These are phyloP conservation scores for Lepidochrysops patricia DNA, from an alignment of 2,888 invertebrate species.

Conservation along the genomic window DNA sequence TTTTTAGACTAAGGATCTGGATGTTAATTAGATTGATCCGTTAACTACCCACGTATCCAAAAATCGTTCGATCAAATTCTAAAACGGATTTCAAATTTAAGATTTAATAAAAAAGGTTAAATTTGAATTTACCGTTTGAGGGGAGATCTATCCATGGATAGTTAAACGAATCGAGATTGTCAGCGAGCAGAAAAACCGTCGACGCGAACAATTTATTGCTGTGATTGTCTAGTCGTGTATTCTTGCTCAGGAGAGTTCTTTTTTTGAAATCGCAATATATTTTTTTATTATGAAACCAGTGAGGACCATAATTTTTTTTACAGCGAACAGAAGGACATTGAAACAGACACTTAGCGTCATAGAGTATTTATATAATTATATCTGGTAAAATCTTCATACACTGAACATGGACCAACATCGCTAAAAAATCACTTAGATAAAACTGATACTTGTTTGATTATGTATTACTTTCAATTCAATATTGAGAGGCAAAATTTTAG, in stretches of 20 bases:
- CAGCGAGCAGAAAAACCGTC: slow-evolving; percentile 7
- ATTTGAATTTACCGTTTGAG: background rate
- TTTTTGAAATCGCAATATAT: background rate
- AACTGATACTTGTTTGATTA: too few species aligned
- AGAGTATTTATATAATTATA: too few species aligned
- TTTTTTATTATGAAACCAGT: background rate
- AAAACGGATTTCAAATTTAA: background rate
- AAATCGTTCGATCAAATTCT: background rate
- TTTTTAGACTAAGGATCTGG: too few species aligned
- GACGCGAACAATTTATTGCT: background rate
- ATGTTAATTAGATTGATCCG: too few species aligned
- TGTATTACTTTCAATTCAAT: too few species aligned
- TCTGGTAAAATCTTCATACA: too few species aligned
- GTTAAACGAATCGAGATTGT: background rate
- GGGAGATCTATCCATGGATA: background rate
- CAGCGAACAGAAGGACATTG: too few species aligned
- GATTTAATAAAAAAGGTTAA: background rate
- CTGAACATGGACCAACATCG: too few species aligned
- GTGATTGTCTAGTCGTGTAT: background rate
- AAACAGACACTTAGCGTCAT: too few species aligned
- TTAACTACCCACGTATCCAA: background rate
- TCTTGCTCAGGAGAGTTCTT: background rate
- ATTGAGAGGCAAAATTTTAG: too few species aligned
- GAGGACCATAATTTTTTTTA: too few species aligned
- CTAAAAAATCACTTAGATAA: too few species aligned